Evolutionary conservation across 2,888 invertebrate genomes (phyloP), one percentile per base, ranked within the genome.

Genomic region (Pollenia amentaria): DNA sequence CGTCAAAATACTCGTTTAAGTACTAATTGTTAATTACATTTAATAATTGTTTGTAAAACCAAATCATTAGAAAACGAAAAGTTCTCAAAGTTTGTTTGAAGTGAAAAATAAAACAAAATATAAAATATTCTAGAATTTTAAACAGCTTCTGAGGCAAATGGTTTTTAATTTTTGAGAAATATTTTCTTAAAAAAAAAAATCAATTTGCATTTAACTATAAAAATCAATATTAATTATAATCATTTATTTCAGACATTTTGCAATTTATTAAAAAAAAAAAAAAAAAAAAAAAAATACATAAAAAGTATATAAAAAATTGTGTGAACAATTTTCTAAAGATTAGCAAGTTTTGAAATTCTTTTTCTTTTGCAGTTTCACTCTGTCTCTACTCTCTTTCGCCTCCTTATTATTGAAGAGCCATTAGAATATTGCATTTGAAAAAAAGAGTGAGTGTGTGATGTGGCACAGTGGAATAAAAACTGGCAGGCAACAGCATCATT

Each of bases 401-500:
- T 48, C 11, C 29, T 38, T 21, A 38, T 18, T 40, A 38, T 65
- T 57, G 44, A 29, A 78, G n/a, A 65, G 21, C 11, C 14, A 57
- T 65, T 72, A 29, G 72, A 76, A 76, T 57, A 29, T 60, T 60
- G 21, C 40, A 60, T 67, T 69, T 38, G 48, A 42, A 82, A 29
- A 29, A 29, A 6, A 29, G 29, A 6, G 29, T 29, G 77, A 76
- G 81, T 69, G 85, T 82, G 84, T 77, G 60, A 84, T 80, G 79
- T 77, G 80, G 53, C 79, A 76, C 85, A 72, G 62, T 72, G 80
- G 75, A 72, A 76, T 44, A 72, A 21, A 62, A 72, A 44, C 77
- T 60, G 82, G 72, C 79, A 87, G 83, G 80, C 80, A 80, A 57
- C 84, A 77, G 77, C 87, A 87, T 87, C 87, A 87, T 87, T 87